Evolutionary conservation across 2,888 invertebrate genomes (phyloP).

Genomic region (Drosophila nigricruria): DNA sequence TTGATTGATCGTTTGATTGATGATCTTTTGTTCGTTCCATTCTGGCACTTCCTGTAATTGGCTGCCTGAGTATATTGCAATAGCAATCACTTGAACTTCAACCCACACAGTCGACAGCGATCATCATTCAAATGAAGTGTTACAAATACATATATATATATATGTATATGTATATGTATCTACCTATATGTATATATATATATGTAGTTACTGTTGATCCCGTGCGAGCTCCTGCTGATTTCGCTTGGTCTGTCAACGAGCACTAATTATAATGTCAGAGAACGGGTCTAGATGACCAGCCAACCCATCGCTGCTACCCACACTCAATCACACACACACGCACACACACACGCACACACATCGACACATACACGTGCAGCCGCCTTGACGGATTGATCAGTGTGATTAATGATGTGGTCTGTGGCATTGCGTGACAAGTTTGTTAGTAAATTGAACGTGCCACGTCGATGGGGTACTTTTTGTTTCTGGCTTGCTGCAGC

Average conservation of each 20-base stretch:
- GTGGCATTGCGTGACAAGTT: conserved; percentile 79
- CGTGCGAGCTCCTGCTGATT: conserved; percentile 35
- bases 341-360: conserved; percentile 6
- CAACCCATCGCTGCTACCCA: conserved; percentile 26
- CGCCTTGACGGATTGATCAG: conserved; percentile 73
- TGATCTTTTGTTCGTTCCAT: conserved; percentile 3
- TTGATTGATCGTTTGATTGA: conserved; percentile 56
- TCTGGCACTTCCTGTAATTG: conserved; percentile 34
- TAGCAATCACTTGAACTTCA: conserved; percentile 30
- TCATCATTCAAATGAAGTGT: conserved; percentile 68
- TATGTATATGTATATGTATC: too few relatives aligned
- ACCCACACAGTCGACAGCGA: conserved; percentile 12
- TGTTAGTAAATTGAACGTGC: conserved; percentile 72
- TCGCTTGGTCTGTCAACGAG: conserved; percentile 59
- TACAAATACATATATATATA: conserved; percentile 6
- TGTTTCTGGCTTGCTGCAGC: conserved; percentile 39
- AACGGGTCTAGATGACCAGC: conserved; percentile 22
- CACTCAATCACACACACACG: conserved; percentile 25
- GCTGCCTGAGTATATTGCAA: background rate
- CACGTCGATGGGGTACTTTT: conserved; percentile 33
- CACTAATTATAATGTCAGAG: conserved; percentile 73
- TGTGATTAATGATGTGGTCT: conserved; percentile 68
- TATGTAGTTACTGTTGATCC: conserved; percentile 14
- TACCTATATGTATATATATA: too few relatives aligned
- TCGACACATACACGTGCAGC: conserved; percentile 22